These are phyloP conservation scores for Fistularia commersonii DNA, from an alignment of 2,797 vertebrate genomes.

Conservation along the genomic window DNA sequence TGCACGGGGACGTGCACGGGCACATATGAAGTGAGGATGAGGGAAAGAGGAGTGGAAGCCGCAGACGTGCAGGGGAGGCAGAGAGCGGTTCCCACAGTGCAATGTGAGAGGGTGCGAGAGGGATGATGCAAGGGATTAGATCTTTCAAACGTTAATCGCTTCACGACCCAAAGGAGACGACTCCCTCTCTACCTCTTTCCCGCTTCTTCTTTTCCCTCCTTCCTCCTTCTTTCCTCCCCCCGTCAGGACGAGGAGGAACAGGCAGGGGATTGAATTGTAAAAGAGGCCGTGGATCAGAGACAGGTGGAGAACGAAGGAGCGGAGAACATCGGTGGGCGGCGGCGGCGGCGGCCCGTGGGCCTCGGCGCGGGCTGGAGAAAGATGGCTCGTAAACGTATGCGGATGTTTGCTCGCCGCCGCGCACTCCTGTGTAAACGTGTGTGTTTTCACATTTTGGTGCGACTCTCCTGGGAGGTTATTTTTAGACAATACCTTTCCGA, in stretches of 20 bases:
- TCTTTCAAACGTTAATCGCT: constrained; percentile 71
- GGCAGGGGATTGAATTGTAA: constrained; percentile 68
- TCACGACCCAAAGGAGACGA: constrained; percentile 66
- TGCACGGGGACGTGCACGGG: constrained; percentile 36
- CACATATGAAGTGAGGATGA: constrained; percentile 36
- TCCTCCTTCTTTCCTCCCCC: constrained; percentile 26
- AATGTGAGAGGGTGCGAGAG: constrained; percentile 56
- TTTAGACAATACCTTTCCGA: constrained; percentile 24
- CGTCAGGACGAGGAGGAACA: constrained; percentile 52
- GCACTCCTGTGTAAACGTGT: too few relatives aligned
- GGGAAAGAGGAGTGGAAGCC: constrained; percentile 31
- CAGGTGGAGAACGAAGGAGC: constrained; percentile 64
- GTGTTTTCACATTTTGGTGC: too few relatives aligned
- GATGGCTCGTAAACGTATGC: too few relatives aligned
- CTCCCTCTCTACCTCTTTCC: constrained; percentile 38
- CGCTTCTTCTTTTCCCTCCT: not conserved
- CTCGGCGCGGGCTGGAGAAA: too few relatives aligned
- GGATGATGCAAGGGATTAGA: constrained; percentile 69
- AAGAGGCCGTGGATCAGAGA: constrained; percentile 67
- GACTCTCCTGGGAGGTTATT: constrained; percentile 9
- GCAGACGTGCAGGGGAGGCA: constrained; percentile 47
- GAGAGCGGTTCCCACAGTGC: constrained; percentile 55
- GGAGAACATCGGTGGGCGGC: constrained; percentile 58
- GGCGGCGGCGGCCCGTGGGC: too few relatives aligned
- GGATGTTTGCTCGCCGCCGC: too few relatives aligned